These are phyloP conservation scores for Heliconius congener DNA, from an alignment of 1,140 invertebrate genomes.

Conservation along the genomic window DNA sequence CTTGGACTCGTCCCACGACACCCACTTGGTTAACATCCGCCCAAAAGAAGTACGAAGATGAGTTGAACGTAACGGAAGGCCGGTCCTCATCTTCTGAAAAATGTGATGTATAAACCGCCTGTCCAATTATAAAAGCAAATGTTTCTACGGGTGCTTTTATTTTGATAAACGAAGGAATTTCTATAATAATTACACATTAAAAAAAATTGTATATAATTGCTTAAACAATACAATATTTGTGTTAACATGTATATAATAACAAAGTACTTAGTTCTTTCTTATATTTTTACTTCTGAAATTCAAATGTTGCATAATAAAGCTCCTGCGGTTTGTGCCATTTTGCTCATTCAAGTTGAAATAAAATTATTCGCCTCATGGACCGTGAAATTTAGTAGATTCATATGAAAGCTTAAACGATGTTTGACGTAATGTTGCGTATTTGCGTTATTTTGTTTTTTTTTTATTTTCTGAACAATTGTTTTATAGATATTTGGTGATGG, in stretches of 20 bases:
- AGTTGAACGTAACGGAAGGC: conserved; percentile 42
- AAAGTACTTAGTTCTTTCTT: not conserved
- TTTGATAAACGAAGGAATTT: not conserved
- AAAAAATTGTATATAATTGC: too few species aligned
- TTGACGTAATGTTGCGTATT: not conserved
- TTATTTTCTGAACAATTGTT: not conserved
- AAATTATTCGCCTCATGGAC: conserved; percentile 7
- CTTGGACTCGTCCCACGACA: conserved; percentile 53
- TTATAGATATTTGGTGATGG: too few species aligned
- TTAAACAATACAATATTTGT: not conserved
- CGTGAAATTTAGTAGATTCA: conserved; percentile 14
- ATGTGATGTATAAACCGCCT: not conserved
- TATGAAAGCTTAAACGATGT: conserved; percentile 5
- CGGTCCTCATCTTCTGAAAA: not conserved
- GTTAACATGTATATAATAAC: not conserved
- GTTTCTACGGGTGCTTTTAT: not conserved
- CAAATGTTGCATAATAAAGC: conserved; percentile 5
- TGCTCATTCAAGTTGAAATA: conserved; percentile 18
- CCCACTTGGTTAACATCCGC: conserved; percentile 52
- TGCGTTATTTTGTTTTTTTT: not conserved
- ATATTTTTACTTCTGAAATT: not conserved
- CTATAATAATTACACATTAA: too few species aligned
- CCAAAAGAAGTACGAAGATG: conserved; percentile 52
- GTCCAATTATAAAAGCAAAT: not conserved
- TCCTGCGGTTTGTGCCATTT: conserved; percentile 7